Conservation (phyloP, 2,888 invertebrate genomes). For the Temnothorax unifasciatus region DNA sequence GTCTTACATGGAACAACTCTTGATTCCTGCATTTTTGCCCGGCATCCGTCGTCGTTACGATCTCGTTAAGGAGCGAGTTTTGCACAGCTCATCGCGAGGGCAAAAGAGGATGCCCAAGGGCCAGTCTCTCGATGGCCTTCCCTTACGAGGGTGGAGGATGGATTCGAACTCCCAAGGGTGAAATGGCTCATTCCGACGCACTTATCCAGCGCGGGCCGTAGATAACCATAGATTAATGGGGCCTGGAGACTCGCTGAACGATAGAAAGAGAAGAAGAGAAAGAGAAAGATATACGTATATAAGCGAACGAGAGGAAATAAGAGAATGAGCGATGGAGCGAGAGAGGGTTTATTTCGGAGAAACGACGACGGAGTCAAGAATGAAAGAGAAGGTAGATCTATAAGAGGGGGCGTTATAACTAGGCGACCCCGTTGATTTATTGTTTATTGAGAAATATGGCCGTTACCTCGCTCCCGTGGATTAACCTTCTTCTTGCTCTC, state of each 20-base stretch:
- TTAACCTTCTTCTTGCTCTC: conserved; percentile 80
- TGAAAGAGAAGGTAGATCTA: conserved; percentile 72
- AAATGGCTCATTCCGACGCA: conserved; percentile 86
- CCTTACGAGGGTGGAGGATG: conserved; percentile 77
- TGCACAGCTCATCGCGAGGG: conserved; percentile 81
- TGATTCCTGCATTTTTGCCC: conserved; percentile 48
- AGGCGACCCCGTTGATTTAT: conserved; percentile 84
- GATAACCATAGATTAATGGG: conserved; percentile 87
- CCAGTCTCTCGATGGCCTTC: conserved; percentile 75
- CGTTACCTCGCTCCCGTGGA: conserved; percentile 79
- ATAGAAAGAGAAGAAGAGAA: conserved; percentile 74
- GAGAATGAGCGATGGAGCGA: conserved; percentile 68
- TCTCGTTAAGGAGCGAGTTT: conserved; percentile 79
- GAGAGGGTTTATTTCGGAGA: conserved; percentile 57
- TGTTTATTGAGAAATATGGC: conserved; percentile 86
- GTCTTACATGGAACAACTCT: background rate
- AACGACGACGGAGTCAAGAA: conserved; percentile 54
- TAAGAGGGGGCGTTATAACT: conserved; percentile 77
- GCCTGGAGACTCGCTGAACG: conserved; percentile 77
- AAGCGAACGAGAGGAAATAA: conserved; percentile 61
- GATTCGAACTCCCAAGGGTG: conserved; percentile 85
- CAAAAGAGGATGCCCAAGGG: conserved; percentile 81
- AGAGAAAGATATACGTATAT: conserved; percentile 40
- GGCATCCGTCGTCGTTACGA: conserved; percentile 72
- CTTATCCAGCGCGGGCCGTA: conserved; percentile 85